These are phyloP conservation scores for Caenorhabditis auriculariae DNA, from an alignment of 2,888 invertebrate species.

Conservation along the genomic window DNA sequence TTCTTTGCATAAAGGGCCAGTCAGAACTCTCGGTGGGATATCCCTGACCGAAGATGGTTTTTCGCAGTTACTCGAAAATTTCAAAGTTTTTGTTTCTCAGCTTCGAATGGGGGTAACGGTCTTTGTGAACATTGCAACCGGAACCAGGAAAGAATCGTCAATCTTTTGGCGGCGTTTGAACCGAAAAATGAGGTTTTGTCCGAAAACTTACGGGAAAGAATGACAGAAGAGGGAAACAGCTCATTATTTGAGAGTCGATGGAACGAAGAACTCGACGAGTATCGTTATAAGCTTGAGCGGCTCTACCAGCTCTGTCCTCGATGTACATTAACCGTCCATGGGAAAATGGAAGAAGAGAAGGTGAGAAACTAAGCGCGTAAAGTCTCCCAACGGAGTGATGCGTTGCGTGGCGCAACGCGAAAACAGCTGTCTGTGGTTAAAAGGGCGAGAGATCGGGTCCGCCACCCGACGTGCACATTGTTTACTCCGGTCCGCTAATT, in stretches of 20 bases:
- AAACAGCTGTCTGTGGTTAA: too few relatives aligned
- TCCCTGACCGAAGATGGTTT: background rate
- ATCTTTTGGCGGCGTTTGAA: conserved; percentile 37
- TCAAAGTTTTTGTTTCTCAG: background rate
- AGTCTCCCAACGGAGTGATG: too few relatives aligned
- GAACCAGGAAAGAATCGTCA: conserved; percentile 35
- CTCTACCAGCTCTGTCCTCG: conserved; percentile 40
- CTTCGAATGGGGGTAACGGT: conserved; percentile 18
- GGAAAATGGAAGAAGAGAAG: conserved; percentile 37
- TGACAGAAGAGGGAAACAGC: background rate
- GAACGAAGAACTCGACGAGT: conserved; percentile 44
- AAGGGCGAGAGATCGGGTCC: too few relatives aligned
- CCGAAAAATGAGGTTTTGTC: conserved; percentile 44
- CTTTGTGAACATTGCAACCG: conserved; percentile 43
- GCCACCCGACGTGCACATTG: too few relatives aligned
- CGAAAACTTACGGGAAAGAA: too few relatives aligned
- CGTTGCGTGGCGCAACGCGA: too few relatives aligned
- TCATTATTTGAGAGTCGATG: conserved; percentile 25
- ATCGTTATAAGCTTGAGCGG: conserved; percentile 33
- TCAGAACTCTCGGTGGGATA: too few relatives aligned
- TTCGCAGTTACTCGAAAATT: background rate
- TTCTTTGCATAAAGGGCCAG: too few relatives aligned
- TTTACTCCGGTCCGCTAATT: too few relatives aligned
- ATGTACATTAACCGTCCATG: conserved; percentile 39
- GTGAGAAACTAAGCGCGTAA: too few relatives aligned